Conservation (phyloP, 2,888 invertebrate genomes). For the Creontiades dilutus region DNA sequence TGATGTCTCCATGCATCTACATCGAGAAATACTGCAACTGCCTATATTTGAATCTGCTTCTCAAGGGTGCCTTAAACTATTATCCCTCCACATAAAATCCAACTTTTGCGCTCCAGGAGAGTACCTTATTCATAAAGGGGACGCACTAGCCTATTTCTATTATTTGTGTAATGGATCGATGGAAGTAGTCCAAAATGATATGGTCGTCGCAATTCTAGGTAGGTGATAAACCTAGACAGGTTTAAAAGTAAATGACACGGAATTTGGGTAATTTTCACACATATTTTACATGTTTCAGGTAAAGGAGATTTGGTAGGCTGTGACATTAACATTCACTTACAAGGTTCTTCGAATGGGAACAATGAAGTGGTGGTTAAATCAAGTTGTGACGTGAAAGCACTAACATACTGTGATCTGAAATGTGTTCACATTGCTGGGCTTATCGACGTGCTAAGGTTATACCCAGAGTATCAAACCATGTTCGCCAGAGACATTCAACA, state of each 20-base stretch:
- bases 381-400: constrained; percentile 94
- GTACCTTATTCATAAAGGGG: constrained; percentile 95
- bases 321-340: constrained; percentile 90
- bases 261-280: no score
- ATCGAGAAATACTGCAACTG: constrained; percentile 94
- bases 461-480: constrained; percentile 96
- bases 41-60: constrained; percentile 97
- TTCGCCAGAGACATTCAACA: constrained; percentile 96
- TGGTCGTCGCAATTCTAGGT: constrained; percentile 98
- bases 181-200: constrained; percentile 97
- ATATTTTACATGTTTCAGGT: constrained; percentile 81
- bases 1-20: constrained; percentile 96
- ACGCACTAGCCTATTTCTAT: constrained; percentile 95
- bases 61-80: constrained; percentile 94
- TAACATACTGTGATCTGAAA: constrained; percentile 97
- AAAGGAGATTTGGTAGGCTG: constrained; percentile 97
- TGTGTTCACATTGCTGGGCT: constrained; percentile 95
- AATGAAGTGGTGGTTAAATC: constrained; percentile 92
- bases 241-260: no score
- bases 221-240: constrained; percentile 74
- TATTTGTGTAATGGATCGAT: constrained; percentile 98
- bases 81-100: constrained; percentile 89
- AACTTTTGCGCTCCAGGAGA: constrained; percentile 96
- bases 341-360: constrained; percentile 80
- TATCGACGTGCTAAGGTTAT: constrained; percentile 91